phyloP scores from a whole-genome alignment of 2,113 vertebrate species.

The Hoplias malabaricus region DNA sequence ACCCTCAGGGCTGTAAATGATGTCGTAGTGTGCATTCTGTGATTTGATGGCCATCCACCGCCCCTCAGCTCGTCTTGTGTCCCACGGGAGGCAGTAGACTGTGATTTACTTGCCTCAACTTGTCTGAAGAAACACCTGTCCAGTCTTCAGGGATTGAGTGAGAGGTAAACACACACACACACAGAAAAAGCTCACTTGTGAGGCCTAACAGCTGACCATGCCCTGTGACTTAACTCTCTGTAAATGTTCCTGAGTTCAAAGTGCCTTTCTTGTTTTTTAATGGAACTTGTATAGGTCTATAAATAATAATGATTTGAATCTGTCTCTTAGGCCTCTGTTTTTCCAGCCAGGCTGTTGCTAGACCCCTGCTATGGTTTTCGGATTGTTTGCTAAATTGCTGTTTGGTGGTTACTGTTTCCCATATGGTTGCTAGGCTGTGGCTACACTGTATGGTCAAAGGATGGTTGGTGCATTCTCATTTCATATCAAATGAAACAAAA shows the following conservation, averaged over 20 bases:
- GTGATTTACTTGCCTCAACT: conserved; percentile 99
- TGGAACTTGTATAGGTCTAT: no score
- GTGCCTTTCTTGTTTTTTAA: background rate
- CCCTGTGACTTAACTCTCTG: conserved; percentile 56
- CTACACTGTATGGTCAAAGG: no score
- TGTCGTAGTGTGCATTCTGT: background rate
- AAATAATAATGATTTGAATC: no score
- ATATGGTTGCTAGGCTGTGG: no score
- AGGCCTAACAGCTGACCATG: conserved; percentile 28
- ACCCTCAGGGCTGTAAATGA: background rate
- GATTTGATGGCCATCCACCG: conserved; percentile 51
- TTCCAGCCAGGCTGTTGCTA: no score
- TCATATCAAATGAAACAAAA: no score
- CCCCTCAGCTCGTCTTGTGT: conserved; percentile 63
- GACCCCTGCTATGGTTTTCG: no score
- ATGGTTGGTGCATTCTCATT: no score
- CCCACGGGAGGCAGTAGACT: conserved; percentile 94
- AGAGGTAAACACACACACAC: conserved; percentile 49
- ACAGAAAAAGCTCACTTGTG: conserved; percentile 21
- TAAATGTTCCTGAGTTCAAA: background rate
- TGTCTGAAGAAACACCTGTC: conserved; percentile 99
- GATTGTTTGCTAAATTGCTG: no score
- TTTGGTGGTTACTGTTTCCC: no score
- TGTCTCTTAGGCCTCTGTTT: background rate
- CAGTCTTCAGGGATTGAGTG: conserved; percentile 85